A percentile compares a stretch with the other conserved stretches of the same genome.
Conservation (phyloP, 2,888 invertebrate species). For the Eupithecia subumbrata region DNA sequence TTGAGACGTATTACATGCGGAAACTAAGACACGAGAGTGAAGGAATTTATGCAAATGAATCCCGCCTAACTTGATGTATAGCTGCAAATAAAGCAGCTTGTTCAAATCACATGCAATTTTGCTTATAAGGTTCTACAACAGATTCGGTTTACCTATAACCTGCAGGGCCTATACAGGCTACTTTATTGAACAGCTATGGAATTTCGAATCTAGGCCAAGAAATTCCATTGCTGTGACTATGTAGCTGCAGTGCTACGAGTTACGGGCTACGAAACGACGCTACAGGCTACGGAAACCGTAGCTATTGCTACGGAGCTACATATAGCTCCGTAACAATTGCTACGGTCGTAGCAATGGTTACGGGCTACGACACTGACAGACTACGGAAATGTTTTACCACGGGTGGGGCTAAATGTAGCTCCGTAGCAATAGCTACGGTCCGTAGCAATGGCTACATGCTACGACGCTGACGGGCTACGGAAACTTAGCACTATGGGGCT, state of each 20-base stretch:
- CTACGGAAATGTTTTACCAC: background rate
- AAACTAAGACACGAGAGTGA: slow-evolving; percentile 42
- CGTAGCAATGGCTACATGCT: background rate
- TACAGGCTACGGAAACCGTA: background rate
- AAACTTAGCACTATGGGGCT: no score
- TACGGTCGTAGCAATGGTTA: background rate
- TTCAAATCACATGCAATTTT: background rate
- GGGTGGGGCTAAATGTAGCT: no score
- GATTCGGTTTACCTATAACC: background rate
- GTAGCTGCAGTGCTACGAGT: background rate
- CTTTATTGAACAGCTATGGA: background rate
- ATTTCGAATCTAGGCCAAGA: background rate
- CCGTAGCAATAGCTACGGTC: no score
- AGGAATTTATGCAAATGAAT: slow-evolving; percentile 51
- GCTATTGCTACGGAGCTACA: background rate
- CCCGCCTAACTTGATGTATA: slow-evolving; percentile 39
- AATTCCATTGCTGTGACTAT: background rate
- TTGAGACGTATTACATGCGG: slow-evolving; percentile 43
- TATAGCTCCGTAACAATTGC: background rate
- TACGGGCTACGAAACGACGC: background rate
- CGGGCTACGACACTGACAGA: background rate
- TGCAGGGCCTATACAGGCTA: background rate
- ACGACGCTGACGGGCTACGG: background rate
- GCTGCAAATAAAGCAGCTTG: slow-evolving; percentile 12
- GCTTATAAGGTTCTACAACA: background rate